These are phyloP conservation scores for Stichodactyla helianthus DNA, from an alignment of 64 coral and sea anemone species.

Conservation along the genomic window DNA sequence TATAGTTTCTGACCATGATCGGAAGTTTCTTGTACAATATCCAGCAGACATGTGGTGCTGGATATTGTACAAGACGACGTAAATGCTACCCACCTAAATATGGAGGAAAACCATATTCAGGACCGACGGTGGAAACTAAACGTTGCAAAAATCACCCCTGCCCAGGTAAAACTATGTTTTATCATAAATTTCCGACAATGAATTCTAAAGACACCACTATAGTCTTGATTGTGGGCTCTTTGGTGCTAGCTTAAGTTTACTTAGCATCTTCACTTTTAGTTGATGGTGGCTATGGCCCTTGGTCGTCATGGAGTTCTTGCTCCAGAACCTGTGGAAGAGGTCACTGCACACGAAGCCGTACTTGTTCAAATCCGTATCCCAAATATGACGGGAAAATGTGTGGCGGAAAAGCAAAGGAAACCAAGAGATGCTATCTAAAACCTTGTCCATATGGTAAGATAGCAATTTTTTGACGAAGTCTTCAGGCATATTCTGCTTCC, in stretches of 20 bases:
- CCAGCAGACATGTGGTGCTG: background rate
- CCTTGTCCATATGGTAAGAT: background rate
- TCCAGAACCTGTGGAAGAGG: constrained; percentile 8
- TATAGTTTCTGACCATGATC: too few species aligned
- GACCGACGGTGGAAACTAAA: background rate
- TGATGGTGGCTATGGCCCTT: background rate
- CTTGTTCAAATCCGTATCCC: background rate
- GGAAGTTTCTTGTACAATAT: too few species aligned
- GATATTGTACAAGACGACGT: background rate
- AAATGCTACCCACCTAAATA: background rate
- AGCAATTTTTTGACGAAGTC: background rate
- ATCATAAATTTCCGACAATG: background rate
- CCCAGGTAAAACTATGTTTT: background rate
- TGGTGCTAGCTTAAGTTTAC: background rate
- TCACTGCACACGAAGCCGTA: background rate
- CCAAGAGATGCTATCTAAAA: background rate
- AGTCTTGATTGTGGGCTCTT: too few species aligned
- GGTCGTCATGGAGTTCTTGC: background rate
- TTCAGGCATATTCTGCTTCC: too few species aligned
- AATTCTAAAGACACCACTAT: background rate
- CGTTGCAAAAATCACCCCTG: background rate
- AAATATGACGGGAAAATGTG: background rate
- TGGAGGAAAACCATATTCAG: background rate
- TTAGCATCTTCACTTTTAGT: background rate
- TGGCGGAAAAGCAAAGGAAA: background rate